These are phyloP conservation scores for Chelonus formosanus DNA, from an alignment of 2,888 invertebrate genomes.

Conservation along the genomic window DNA sequence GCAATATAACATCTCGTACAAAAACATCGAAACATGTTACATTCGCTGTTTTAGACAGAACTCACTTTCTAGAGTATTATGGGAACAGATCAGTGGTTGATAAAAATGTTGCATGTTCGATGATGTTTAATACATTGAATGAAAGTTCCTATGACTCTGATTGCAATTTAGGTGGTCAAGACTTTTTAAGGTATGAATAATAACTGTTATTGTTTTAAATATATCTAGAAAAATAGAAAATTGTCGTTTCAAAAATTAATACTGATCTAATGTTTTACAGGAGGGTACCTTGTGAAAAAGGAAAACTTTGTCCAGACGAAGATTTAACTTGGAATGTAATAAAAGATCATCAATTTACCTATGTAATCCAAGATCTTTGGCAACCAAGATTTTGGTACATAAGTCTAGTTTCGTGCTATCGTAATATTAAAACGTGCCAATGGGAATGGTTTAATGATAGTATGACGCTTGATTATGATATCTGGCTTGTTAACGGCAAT, in stretches of 20 bases:
- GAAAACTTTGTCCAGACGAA: slow-evolving; percentile 84
- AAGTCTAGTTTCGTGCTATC: slow-evolving; percentile 91
- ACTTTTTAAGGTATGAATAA: slow-evolving; percentile 70
- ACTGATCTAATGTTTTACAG: slow-evolving; percentile 58
- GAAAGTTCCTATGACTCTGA: slow-evolving; percentile 83
- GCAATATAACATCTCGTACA: slow-evolving; percentile 84
- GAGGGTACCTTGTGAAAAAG: slow-evolving; percentile 83
- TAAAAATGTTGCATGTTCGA: slow-evolving; percentile 80
- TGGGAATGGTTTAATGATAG: slow-evolving; percentile 81
- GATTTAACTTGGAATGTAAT: slow-evolving; percentile 86
- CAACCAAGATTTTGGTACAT: slow-evolving; percentile 97
- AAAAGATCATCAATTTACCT: slow-evolving; percentile 91
- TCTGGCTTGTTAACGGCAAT: slow-evolving; percentile 96
- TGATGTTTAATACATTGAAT: slow-evolving; percentile 88
- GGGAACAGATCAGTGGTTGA: slow-evolving; percentile 75
- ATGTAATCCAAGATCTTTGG: slow-evolving; percentile 86
- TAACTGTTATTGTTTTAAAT: not conserved
- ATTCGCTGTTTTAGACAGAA: slow-evolving; percentile 89
- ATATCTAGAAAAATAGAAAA: not conserved
- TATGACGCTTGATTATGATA: slow-evolving; percentile 80
- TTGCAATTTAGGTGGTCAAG: slow-evolving; percentile 80
- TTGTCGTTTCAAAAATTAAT: no score
- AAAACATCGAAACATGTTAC: slow-evolving; percentile 77
- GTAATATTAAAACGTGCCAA: slow-evolving; percentile 79
- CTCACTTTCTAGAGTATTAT: slow-evolving; percentile 89